phyloP scores from a whole-genome alignment of 2,888 invertebrate species.

The Quadroppia sp. region DNA sequence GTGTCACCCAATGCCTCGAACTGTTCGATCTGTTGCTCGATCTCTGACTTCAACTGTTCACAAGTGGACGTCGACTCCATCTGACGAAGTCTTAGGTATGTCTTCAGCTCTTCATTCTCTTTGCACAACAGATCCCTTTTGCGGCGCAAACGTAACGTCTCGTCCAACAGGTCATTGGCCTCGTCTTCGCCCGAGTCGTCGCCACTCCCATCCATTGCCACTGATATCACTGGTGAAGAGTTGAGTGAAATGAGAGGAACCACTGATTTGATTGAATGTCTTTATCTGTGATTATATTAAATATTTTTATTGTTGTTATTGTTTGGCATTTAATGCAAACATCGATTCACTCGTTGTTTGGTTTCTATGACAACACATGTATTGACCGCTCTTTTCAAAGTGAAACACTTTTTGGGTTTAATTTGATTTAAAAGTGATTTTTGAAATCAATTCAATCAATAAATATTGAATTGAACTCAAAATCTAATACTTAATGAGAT shows the following conservation, averaged over 20 bases:
- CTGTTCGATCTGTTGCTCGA: slow-evolving; percentile 34
- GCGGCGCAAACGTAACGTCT: slow-evolving; percentile 10
- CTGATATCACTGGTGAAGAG: too few species aligned
- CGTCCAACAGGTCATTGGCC: slow-evolving; percentile 17
- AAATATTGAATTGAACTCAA: too few species aligned
- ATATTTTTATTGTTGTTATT: neutral
- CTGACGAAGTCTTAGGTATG: slow-evolving; percentile 6
- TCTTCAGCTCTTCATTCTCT: slow-evolving; percentile 33
- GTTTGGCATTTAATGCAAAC: neutral
- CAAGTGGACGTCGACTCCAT: slow-evolving; percentile 36
- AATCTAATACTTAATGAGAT: too few species aligned
- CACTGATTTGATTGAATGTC: neutral
- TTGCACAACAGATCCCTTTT: slow-evolving; percentile 30
- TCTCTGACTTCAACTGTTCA: slow-evolving; percentile 25
- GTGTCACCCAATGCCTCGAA: slow-evolving; percentile 32
- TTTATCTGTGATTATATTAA: too few species aligned
- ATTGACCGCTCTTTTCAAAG: too few species aligned
- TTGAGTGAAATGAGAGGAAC: too few species aligned
- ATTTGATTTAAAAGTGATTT: too few species aligned
- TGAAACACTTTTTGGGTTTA: too few species aligned
- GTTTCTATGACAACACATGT: too few species aligned
- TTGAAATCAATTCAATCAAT: too few species aligned
- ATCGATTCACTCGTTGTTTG: neutral
- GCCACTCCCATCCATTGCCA: neutral
- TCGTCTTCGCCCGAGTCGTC: neutral